These are phyloP conservation scores for Achatina immaculata DNA, from an alignment of 1,140 invertebrate species.

Conservation along the genomic window DNA sequence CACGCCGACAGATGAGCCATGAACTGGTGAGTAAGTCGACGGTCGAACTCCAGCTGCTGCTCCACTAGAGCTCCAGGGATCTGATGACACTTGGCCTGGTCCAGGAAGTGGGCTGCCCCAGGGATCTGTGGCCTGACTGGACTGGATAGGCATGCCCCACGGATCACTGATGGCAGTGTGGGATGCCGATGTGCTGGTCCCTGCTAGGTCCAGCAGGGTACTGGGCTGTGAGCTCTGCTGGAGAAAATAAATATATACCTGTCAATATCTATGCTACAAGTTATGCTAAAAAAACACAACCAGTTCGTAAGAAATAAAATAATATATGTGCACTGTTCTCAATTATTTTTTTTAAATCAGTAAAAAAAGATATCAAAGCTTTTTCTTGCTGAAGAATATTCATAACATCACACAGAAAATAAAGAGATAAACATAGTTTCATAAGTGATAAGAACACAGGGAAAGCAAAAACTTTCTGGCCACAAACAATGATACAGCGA, in stretches of 20 bases:
- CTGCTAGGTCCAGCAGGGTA: slow-evolving; percentile 30
- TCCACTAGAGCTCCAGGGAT: slow-evolving; percentile 41
- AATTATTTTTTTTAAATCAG: too few relatives aligned
- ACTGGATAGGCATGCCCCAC: slow-evolving; percentile 63
- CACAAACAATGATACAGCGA: too few relatives aligned
- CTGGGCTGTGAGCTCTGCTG: slow-evolving; percentile 21
- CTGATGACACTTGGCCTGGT: slow-evolving; percentile 36
- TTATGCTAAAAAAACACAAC: too few relatives aligned
- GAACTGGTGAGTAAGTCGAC: slow-evolving; percentile 31
- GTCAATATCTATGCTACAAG: background rate
- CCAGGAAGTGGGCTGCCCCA: slow-evolving; percentile 55
- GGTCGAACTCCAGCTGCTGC: slow-evolving; percentile 33
- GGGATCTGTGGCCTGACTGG: slow-evolving; percentile 52
- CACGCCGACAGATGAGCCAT: slow-evolving; percentile 35
- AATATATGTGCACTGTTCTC: too few relatives aligned
- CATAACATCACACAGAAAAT: too few relatives aligned
- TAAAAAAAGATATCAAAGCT: too few relatives aligned
- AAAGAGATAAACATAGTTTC: too few relatives aligned
- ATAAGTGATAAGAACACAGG: too few relatives aligned
- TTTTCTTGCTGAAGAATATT: too few relatives aligned
- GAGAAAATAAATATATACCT: background rate
- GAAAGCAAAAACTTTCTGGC: too few relatives aligned
- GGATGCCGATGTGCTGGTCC: slow-evolving; percentile 11
- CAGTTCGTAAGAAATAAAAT: too few relatives aligned
- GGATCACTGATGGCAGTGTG: slow-evolving; percentile 53